A percentile compares a stretch with the other conserved stretches of the same genome.
phyloP scores from a whole-genome alignment of 2,797 vertebrate species.

The Podargus strigoides region DNA sequence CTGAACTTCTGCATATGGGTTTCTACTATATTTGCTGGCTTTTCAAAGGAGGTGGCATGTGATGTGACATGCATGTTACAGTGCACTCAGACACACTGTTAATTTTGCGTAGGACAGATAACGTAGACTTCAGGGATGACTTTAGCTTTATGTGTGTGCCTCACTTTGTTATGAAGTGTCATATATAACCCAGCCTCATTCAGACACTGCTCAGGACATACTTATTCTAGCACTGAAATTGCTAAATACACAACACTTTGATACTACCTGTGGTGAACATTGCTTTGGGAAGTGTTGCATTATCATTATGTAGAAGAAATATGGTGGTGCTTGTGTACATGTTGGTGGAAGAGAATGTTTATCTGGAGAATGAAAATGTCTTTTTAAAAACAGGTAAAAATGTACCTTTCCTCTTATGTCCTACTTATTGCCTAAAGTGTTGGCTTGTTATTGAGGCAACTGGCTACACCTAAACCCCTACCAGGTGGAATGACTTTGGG shows the following conservation, averaged over 20 bases:
- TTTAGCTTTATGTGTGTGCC: background rate
- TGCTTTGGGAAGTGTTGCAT: background rate
- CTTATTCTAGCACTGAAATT: background rate
- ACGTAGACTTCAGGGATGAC: background rate
- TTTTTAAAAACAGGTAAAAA: background rate
- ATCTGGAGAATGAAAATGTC: background rate
- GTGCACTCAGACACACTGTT: background rate
- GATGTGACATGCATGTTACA: background rate
- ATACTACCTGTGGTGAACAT: background rate
- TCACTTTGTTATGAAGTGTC: background rate
- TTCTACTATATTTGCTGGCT: background rate
- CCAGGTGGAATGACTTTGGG: background rate
- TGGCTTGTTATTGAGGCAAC: background rate
- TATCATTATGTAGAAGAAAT: background rate
- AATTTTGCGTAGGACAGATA: background rate
- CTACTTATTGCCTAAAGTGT: background rate
- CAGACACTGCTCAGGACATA: background rate
- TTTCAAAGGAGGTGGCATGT: background rate
- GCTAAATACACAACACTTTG: background rate
- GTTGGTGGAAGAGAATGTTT: rapidly evolving
- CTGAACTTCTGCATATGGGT: background rate
- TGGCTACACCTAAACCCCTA: background rate
- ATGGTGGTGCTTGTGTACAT: rapidly evolving
- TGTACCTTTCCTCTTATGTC: rapidly evolving
- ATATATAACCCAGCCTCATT: background rate